Base-by-base conservation (phyloP, 2,113 vertebrate genomes). In the Eclectus roratus region DNA sequence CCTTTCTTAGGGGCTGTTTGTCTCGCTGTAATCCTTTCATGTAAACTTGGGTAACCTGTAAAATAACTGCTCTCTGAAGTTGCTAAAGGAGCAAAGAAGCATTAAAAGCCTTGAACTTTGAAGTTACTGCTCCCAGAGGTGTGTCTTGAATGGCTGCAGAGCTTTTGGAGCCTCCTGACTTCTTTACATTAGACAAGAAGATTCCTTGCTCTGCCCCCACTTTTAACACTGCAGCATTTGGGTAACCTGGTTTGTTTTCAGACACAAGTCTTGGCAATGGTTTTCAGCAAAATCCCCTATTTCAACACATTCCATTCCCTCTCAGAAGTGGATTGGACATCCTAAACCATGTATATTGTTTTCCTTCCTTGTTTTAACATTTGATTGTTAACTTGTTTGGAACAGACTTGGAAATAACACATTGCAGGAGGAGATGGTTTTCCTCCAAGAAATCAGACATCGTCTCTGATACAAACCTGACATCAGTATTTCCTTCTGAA, bases 401-500 rank as follows among this genome's bases (percentile, higher is more conserved):
- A 89, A 35, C 17, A 46, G 44, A 29, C 47, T 68, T 56, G 80
- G 86, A 93, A 96, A 92, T 39, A 89, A 89, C 11, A 58, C 41
- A 18, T 31, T 63, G 63, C 87, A 69, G 56, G 76, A 65, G 41
- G 56, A 72, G 79, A 72, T 65, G 78, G 72, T 94, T 86, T 63
- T 43, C 10, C 85, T 89, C 50, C 68, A 47, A 88, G 85, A 68
- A 88, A 83, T 77, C 61, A 70, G 91, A 88, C 88, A 91, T 95
- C 89, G 85, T 78, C 27, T 49, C 80, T 84, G 80, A 83, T 93
- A 78, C 49, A 84, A 93, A 88, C 63, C 49, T 94, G 92, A 96
- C 41, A 35, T 95, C 85, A 96, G 61, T 93, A 81, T 89, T 92
- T 92, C 92, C 96, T 93, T 92, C 77, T 87, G 86, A 94, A 96